Evolutionary conservation across 2,113 vertebrate genomes (phyloP).

Genomic region (Misgurnus anguillicaudatus): DNA sequence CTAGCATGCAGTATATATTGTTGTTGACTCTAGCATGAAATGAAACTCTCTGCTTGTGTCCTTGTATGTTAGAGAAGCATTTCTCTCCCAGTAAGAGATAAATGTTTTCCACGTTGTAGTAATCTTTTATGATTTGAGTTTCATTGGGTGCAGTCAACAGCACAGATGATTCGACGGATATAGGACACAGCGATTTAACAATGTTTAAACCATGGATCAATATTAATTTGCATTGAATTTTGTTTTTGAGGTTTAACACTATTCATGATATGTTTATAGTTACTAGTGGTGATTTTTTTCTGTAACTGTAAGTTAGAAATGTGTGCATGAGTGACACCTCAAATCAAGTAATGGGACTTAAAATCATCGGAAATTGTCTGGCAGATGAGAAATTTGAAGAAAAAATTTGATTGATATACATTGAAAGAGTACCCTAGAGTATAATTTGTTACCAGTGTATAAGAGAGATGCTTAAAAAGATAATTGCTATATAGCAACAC

Average conservation of each 20-base stretch:
- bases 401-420: no score
- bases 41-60: conserved; percentile 16
- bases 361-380: no score
- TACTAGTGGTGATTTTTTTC: not conserved
- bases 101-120: not conserved
- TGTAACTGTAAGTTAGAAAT: no score
- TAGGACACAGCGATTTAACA: conserved; percentile 8
- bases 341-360: no score
- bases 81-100: not conserved
- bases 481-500: no score
- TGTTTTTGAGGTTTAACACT: not conserved
- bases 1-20: not conserved
- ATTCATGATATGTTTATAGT: not conserved
- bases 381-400: no score
- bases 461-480: no score
- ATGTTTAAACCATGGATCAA: conserved; percentile 2
- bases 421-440: no score
- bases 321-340: no score
- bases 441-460: no score
- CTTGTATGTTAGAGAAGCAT: not conserved
- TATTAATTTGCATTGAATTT: not conserved
- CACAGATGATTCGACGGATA: not conserved
- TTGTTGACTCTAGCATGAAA: conserved; percentile 32
- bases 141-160: conserved; percentile 33
- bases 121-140: conserved; percentile 21